Evolutionary conservation across 2,888 invertebrate species (phyloP), one percentile per base, ranked within the genome.

Genomic region (Diogma glabrata): DNA sequence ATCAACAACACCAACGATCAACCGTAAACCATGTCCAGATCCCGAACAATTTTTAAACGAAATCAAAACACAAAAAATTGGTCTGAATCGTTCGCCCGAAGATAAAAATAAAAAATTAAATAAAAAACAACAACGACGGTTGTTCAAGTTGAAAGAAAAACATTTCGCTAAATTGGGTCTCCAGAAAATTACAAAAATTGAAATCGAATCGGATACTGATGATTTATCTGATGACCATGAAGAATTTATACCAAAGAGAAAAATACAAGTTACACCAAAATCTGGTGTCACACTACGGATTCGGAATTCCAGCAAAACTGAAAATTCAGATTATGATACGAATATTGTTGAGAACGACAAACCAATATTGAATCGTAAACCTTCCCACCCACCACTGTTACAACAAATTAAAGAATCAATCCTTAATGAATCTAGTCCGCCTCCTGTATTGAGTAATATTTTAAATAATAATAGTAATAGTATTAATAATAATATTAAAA

Each of bases 131-230:
- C 64, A 63, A 16, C 64, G 67, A 17, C 72, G 72, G 52, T 63
- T 74, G 53, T 71, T 72, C 55, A 73, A 74, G 49, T 74, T 75
- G 50, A 76, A 76, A 67, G 78, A 77, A 55, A 75, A 75, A 55
- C 77, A 78, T 59, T 64, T 79, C 12, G 74, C 76, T 61, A 74
- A 74, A 53, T 62, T 79, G 38, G 79, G 79, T 0, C 53, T 68
- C 24, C 57, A 58, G 9, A 61, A 65, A 40, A 65, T 62, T 22
- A 30, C 43, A 7, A 63, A 60, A 48, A 17, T 24, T 14, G 63
- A 60, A 54, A 64, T 62, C 23, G 64, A 64, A 51, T 61, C 62
- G 17, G 67, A 65, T 45, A 60, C 63, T 14, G 64, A 65, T 4
- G 65, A 64, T 36, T 63, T 63, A 33, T 63, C 63, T 4, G 65